phyloP scores from a whole-genome alignment of 2,888 invertebrate genomes.

The Microctonus brassicae region DNA sequence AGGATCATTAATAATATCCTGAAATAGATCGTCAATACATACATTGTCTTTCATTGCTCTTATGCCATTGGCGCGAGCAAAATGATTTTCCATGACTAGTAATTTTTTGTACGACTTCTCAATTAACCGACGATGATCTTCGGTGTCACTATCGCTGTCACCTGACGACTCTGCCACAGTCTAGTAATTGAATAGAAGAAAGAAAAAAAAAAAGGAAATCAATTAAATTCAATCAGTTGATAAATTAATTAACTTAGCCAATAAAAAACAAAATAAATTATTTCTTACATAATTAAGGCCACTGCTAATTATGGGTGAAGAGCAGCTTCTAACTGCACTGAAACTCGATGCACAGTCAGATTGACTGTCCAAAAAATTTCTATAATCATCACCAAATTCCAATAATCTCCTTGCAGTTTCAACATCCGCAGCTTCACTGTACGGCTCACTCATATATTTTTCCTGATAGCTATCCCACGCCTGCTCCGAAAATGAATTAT shows the following conservation, averaged over 20 bases:
- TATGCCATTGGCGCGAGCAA: slow-evolving; percentile 65
- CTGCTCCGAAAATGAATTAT: slow-evolving; percentile 88
- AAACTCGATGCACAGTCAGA: slow-evolving; percentile 88
- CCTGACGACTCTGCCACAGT: slow-evolving; percentile 59
- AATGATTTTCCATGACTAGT: slow-evolving; percentile 74
- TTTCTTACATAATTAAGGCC: slow-evolving; percentile 63
- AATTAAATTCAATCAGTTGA: slow-evolving; percentile 24
- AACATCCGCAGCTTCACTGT: slow-evolving; percentile 88
- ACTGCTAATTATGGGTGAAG: slow-evolving; percentile 67
- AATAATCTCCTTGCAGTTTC: slow-evolving; percentile 85
- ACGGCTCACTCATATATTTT: slow-evolving; percentile 91
- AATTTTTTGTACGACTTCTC: slow-evolving; percentile 77
- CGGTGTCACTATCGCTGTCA: slow-evolving; percentile 77
- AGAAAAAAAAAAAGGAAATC: neutral
- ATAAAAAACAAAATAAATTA: slow-evolving; percentile 23
- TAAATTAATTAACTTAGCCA: neutral
- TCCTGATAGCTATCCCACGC: slow-evolving; percentile 97
- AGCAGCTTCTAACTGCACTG: slow-evolving; percentile 75
- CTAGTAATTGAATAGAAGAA: slow-evolving; percentile 43
- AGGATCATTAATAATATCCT: neutral
- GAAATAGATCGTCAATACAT: slow-evolving; percentile 52
- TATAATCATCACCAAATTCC: slow-evolving; percentile 92
- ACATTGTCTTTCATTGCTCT: slow-evolving; percentile 60
- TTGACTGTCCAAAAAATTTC: slow-evolving; percentile 90
- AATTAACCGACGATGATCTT: slow-evolving; percentile 76